Percentiles rank a stretch among this genome's conserved stretches.
phyloP scores from a whole-genome alignment of 2,113 vertebrate species.

The Apus apus region DNA sequence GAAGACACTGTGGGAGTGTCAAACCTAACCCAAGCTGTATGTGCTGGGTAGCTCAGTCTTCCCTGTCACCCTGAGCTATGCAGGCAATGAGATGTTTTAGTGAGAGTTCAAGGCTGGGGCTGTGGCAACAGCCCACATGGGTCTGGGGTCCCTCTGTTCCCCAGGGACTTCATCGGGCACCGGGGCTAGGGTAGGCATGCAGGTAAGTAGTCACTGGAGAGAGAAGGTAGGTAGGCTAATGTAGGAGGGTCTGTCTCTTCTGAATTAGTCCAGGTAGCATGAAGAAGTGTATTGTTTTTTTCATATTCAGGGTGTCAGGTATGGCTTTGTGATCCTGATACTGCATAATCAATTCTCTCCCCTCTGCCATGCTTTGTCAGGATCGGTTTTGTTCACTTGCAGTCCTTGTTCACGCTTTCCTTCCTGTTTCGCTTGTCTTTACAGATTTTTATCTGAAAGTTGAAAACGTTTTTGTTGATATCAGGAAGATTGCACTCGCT shows the following conservation, averaged over 20 bases:
- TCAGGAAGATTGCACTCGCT: background rate
- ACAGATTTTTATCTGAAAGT: slow-evolving; percentile 59
- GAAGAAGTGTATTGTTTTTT: slow-evolving; percentile 55
- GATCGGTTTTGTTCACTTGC: slow-evolving; percentile 49
- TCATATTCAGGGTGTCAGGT: slow-evolving; percentile 47
- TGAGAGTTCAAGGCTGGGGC: background rate
- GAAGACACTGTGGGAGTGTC: background rate
- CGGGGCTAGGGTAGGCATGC: background rate
- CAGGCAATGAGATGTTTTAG: background rate
- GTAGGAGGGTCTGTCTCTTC: background rate
- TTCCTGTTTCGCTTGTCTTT: slow-evolving; percentile 53
- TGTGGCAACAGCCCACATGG: background rate
- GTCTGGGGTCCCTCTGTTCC: background rate
- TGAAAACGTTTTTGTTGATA: slow-evolving; percentile 43
- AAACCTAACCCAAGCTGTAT: background rate
- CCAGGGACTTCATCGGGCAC: fast-evolving
- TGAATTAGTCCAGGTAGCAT: slow-evolving; percentile 17
- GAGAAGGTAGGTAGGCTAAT: background rate
- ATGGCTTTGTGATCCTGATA: slow-evolving; percentile 64
- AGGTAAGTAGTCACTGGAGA: background rate
- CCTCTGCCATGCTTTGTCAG: slow-evolving; percentile 51
- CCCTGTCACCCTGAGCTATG: background rate
- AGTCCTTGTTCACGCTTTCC: slow-evolving; percentile 24
- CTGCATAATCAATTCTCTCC: slow-evolving; percentile 61
- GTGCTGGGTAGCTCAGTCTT: background rate